Evolutionary conservation across 1,140 invertebrate genomes (phyloP).

Genomic region (Anoplophora glabripennis): DNA sequence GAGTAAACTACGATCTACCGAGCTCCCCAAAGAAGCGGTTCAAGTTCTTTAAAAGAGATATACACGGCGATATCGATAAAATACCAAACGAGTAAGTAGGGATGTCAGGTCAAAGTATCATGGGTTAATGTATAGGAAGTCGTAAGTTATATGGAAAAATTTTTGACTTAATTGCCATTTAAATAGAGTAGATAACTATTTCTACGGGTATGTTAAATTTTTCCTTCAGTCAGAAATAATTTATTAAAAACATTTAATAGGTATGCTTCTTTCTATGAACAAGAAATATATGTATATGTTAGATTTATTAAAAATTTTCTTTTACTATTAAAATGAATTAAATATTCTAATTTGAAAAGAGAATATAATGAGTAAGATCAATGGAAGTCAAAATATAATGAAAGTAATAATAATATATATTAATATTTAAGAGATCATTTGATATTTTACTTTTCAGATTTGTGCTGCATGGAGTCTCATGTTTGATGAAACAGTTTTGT

Average conservation of each 20-base stretch:
- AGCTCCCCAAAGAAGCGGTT: conserved; percentile 26
- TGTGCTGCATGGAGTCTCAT: conserved; percentile 25
- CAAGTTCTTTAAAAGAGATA: conserved; percentile 39
- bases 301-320: too few species aligned
- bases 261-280: neutral
- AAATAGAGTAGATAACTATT: too few species aligned
- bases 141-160: too few species aligned
- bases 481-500: conserved; percentile 32
- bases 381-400: neutral
- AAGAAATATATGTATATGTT: neutral
- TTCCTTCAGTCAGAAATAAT: too few species aligned
- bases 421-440: neutral
- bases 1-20: conserved; percentile 39
- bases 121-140: neutral
- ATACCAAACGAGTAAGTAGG: conserved; percentile 33
- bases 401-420: neutral
- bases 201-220: too few species aligned
- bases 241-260: too few species aligned
- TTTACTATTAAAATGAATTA: too few species aligned
- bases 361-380: neutral
- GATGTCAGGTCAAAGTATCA: too few species aligned
- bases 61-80: conserved; percentile 31
- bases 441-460: conserved; percentile 18
- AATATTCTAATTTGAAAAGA: too few species aligned
- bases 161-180: too few species aligned